phyloP scores from a whole-genome alignment of 2,888 invertebrate species.

The Orthosia cruda region DNA sequence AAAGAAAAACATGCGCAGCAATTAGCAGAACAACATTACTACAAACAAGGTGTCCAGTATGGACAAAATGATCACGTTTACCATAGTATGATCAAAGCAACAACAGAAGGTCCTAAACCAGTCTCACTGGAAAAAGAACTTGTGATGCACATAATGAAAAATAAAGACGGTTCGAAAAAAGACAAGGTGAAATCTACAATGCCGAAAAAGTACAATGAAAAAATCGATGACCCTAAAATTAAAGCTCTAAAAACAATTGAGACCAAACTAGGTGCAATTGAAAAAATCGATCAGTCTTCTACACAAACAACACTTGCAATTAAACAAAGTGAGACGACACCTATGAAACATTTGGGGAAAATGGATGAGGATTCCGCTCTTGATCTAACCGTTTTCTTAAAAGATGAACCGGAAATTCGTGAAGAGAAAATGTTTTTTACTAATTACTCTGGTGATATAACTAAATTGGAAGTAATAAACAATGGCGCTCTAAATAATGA shows the following conservation, averaged over 20 bases:
- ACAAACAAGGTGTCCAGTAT: constrained; percentile 75
- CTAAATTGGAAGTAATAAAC: constrained; percentile 70
- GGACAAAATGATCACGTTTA: constrained; percentile 63
- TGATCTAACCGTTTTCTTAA: constrained; percentile 85
- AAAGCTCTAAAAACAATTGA: constrained; percentile 74
- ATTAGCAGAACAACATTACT: constrained; percentile 80
- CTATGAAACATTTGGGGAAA: constrained; percentile 54
- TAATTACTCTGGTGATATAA: constrained; percentile 73
- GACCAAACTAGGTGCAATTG: constrained; percentile 68
- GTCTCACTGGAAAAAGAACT: constrained; percentile 63
- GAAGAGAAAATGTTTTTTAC: constrained; percentile 62
- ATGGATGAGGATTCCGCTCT: constrained; percentile 75
- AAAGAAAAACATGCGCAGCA: constrained; percentile 90
- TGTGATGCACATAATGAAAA: constrained; percentile 62
- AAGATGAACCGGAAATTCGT: constrained; percentile 73
- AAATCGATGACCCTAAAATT: constrained; percentile 77
- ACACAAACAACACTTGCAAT: constrained; percentile 57
- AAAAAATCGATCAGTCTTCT: constrained; percentile 62
- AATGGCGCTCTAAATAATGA: constrained; percentile 64
- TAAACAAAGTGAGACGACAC: constrained; percentile 60
- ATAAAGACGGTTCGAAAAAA: constrained; percentile 74
- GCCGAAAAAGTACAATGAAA: constrained; percentile 86
- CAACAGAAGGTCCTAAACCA: constrained; percentile 65
- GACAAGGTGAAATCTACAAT: constrained; percentile 75
- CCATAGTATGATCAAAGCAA: constrained; percentile 61